Base-by-base conservation (phyloP, 2,888 invertebrate genomes). In the Netelia melanura region DNA sequence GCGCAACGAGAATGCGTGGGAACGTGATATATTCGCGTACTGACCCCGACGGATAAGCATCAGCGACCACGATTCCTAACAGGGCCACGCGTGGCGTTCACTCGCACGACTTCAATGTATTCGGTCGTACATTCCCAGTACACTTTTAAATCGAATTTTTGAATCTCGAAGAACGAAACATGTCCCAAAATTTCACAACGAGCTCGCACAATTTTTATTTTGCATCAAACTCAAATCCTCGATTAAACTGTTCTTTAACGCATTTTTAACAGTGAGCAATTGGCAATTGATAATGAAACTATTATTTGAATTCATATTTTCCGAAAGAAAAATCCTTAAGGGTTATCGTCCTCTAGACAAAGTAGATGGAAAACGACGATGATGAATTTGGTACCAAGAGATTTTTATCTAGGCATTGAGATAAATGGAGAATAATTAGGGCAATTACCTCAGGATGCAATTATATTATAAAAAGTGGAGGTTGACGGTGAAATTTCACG, bases 31-130 rank as follows among this genome's bases (percentile, higher is more conserved):
- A 76, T 76, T 65, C 54, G 65, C 23, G 64, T 76, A 54, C 58
- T 54, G 65, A 76, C 54, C 75, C 75, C 75, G 75, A 65, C 54
- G 52, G 75, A 65, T 76, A 76, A 76, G 65, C 65, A 76, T 76
- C 75, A 64, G 30, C 75, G 54, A 14, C 75, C 21, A 65, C 75
- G 54, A 76, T 76, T 76, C 65, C 38, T 65, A 65, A 76, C 38
- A 76, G 43, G 75, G 54, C 52, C 75, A 44, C 54, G 38, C 52
- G 65, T 44, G 52, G 43, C 23, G 64, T 65, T 76, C 75, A 52
- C 54, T 38, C 38, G 48, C 38, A n/a, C 54, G 75, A 48, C 75
- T 65, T 76, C 64, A 21, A 76, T 76, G 65, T 76, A 64, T 38
- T 76, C 65, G 65, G 43, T 54, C 11, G 14, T 54, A 14, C 3